A percentile compares a stretch with the other conserved stretches of the same genome.
These are phyloP conservation scores for Drosophila kikkawai DNA, from an alignment of 1,140 invertebrate species.

Conservation along the genomic window DNA sequence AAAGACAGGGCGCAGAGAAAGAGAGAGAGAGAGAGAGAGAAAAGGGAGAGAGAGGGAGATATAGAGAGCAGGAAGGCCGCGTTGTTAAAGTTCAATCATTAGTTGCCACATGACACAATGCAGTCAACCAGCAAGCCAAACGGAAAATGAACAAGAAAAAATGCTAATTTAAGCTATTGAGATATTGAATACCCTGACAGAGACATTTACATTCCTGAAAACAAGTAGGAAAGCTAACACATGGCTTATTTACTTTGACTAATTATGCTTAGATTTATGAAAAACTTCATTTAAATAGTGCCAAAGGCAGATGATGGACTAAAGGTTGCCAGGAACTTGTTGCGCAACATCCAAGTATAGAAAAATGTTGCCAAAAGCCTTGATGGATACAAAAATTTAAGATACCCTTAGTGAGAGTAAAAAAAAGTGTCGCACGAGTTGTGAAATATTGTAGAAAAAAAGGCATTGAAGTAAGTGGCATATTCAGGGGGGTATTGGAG, in stretches of 20 bases:
- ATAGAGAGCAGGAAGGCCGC: not conserved
- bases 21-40: not conserved
- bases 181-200: not conserved
- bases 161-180: not conserved
- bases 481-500: not conserved
- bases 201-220: not conserved
- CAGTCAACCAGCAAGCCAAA: conserved; percentile 29
- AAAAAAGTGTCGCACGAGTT: conserved; percentile 44
- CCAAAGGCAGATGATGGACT: not conserved
- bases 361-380: not conserved
- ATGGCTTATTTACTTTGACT: too few species aligned
- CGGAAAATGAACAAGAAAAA: conserved; percentile 10
- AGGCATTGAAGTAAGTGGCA: conserved; percentile 8
- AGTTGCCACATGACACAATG: conserved; percentile 44
- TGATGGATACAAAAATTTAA: not conserved
- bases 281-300: not conserved
- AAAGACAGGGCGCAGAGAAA: conserved; percentile 1
- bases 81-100: conserved; percentile 62
- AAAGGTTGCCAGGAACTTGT: not conserved
- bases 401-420: not conserved
- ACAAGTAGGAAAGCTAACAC: not conserved
- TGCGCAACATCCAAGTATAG: not conserved
- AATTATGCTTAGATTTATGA: not conserved
- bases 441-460: not conserved
- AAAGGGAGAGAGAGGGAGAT: not conserved